Conservation (phyloP, 1,140 invertebrate species). For the Eriocheir sinensis region DNA sequence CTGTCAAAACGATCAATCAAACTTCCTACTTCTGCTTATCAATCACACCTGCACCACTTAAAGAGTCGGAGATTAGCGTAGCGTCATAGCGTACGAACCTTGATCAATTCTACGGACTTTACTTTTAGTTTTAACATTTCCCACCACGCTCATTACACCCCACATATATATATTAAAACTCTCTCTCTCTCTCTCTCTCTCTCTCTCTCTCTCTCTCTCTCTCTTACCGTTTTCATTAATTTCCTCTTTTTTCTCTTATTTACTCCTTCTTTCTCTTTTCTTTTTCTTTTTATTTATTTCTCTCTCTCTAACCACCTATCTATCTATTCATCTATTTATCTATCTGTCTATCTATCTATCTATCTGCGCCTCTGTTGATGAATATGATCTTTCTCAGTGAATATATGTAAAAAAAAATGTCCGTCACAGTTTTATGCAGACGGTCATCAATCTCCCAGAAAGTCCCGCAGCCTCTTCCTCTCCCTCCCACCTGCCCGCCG, state of each 20-base stretch:
- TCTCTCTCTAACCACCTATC: not conserved
- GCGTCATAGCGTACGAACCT: too few species aligned
- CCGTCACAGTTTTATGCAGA: too few species aligned
- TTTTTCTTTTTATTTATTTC: not conserved
- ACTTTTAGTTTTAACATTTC: too few species aligned
- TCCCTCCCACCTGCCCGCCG: constrained; percentile 12
- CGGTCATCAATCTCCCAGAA: not conserved
- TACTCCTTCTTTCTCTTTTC: not conserved
- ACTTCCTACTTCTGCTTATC: too few species aligned
- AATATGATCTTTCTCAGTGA: too few species aligned
- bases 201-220: constrained; percentile 24
- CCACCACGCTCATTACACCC: too few species aligned
- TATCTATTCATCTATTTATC: not conserved
- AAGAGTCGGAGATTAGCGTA: too few species aligned
- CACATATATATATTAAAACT: too few species aligned
- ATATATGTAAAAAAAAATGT: too few species aligned
- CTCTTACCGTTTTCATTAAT: not conserved
- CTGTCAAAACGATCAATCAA: too few species aligned
- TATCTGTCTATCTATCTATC: not conserved
- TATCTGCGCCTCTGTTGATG: not conserved
- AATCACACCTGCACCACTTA: too few species aligned
- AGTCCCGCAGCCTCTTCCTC: constrained; percentile 20
- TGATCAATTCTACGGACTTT: too few species aligned
- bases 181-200: constrained; percentile 23
- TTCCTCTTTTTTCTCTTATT: not conserved